Evolutionary conservation across 2,888 invertebrate genomes (phyloP).

Genomic region (Plusia festucae): DNA sequence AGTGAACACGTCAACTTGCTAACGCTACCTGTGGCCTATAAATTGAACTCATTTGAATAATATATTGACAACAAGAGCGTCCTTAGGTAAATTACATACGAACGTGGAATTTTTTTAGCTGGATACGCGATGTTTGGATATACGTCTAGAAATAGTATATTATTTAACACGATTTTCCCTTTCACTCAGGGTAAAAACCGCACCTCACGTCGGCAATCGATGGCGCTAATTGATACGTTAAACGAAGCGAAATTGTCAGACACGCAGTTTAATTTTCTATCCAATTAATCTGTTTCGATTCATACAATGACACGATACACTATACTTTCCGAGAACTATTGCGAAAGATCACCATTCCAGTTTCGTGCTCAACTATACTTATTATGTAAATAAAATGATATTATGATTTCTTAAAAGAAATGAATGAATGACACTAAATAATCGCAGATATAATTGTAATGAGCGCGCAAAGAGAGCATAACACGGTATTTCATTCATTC

Average conservation of each 20-base stretch:
- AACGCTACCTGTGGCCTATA: constrained; percentile 54
- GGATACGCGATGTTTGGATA: constrained; percentile 23
- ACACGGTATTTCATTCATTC: constrained; percentile 28
- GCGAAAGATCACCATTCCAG: constrained; percentile 17
- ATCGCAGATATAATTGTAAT: constrained; percentile 3
- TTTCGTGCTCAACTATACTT: constrained; percentile 5
- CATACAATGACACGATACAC: constrained; percentile 44
- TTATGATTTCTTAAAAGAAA: constrained; percentile 14
- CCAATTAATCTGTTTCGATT: constrained; percentile 58
- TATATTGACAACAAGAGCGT: constrained; percentile 48
- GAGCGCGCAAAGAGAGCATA: constrained; percentile 18
- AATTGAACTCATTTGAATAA: constrained; percentile 63
- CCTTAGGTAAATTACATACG: constrained; percentile 30
- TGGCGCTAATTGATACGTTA: constrained; percentile 63
- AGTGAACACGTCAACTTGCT: constrained; percentile 55
- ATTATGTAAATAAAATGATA: constrained; percentile 25
- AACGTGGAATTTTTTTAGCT: constrained; percentile 35
- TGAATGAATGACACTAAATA: constrained; percentile 5
- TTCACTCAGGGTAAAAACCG: constrained; percentile 50
- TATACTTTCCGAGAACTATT: constrained; percentile 40
- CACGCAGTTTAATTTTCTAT: constrained; percentile 68
- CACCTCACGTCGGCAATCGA: constrained; percentile 55
- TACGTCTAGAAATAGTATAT: constrained; percentile 34
- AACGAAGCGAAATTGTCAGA: constrained; percentile 64
- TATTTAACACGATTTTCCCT: constrained; percentile 49